Evolutionary conservation across 2,888 invertebrate species (phyloP).

Genomic region (Drosophila nigricruria): DNA sequence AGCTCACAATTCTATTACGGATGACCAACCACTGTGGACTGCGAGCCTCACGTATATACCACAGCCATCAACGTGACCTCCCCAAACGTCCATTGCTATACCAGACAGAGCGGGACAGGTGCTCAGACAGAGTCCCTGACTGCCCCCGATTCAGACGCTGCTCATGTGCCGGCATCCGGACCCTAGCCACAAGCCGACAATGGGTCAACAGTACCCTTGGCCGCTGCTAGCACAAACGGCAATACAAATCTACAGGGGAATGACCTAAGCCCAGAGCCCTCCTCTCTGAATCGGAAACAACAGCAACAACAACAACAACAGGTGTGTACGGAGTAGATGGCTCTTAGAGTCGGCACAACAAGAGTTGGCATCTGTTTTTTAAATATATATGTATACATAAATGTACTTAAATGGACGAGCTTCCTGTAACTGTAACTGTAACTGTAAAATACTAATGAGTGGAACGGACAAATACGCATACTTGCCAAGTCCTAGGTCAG

Average conservation of each 20-base stretch:
- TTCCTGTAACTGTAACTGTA: slow-evolving; percentile 71
- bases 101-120: slow-evolving; percentile 30
- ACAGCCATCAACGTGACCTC: slow-evolving; percentile 39
- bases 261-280: slow-evolving; percentile 20
- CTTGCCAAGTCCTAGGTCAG: slow-evolving; percentile 8
- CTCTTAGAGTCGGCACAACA: slow-evolving; percentile 9
- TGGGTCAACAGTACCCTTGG: slow-evolving; percentile 16
- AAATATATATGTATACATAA: slow-evolving; percentile 26
- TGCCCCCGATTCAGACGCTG: slow-evolving; percentile 13
- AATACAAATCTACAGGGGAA: slow-evolving; percentile 59
- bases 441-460: slow-evolving; percentile 65
- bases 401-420: slow-evolving; percentile 63
- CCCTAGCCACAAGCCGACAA: slow-evolving; percentile 58
- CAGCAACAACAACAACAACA: slow-evolving; percentile 51
- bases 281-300: slow-evolving; percentile 12
- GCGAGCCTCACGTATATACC: slow-evolving; percentile 64
- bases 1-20: slow-evolving; percentile 85
- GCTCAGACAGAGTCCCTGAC: slow-evolving; percentile 17
- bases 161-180: slow-evolving; percentile 28
- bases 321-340: slow-evolving; percentile 31
- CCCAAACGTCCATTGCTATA: slow-evolving; percentile 28
- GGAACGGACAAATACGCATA: slow-evolving; percentile 19
- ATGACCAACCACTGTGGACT: slow-evolving; percentile 80
- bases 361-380: slow-evolving; percentile 53
- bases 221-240: slow-evolving; percentile 51